Conservation (phyloP, 2,113 vertebrate species). For the Phyllopteryx taeniolatus region DNA sequence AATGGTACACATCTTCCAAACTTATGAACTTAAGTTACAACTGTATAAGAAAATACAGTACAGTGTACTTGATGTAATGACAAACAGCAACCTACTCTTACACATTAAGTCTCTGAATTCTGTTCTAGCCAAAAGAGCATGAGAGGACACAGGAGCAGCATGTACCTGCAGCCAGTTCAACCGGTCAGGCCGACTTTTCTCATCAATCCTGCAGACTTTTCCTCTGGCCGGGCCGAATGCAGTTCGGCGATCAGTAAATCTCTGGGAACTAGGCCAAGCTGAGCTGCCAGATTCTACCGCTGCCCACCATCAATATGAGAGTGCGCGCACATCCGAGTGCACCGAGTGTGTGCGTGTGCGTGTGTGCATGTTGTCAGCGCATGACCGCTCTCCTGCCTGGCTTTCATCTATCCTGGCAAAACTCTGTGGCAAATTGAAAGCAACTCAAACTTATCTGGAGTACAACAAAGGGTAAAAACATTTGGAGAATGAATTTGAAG, state of each 20-base stretch:
- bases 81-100: not conserved
- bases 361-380: constrained; percentile 22
- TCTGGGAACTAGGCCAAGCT: constrained; percentile 69
- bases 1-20: not conserved
- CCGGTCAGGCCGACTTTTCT: constrained; percentile 53
- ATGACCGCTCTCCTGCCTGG: constrained; percentile 17
- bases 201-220: constrained; percentile 66
- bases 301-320: constrained; percentile 29
- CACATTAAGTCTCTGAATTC: not conserved
- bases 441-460: not conserved
- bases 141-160: constrained; percentile 36
- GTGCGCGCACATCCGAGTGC: not conserved
- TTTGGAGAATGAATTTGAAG: not conserved
- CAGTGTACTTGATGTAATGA: not conserved
- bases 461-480: constrained; percentile 4
- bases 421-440: constrained; percentile 29
- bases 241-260: constrained; percentile 69
- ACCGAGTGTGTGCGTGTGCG: constrained; percentile 11
- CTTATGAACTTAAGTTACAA: not conserved
- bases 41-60: not conserved
- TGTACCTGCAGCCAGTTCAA: constrained; percentile 39
- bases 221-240: constrained; percentile 50
- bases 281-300: constrained; percentile 48
- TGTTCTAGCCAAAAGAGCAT: not conserved
- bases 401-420: constrained; percentile 33